A percentile compares a stretch with the other conserved stretches of the same genome.
phyloP scores from a whole-genome alignment of 1,140 invertebrate genomes.

The Drosophila lowei region DNA sequence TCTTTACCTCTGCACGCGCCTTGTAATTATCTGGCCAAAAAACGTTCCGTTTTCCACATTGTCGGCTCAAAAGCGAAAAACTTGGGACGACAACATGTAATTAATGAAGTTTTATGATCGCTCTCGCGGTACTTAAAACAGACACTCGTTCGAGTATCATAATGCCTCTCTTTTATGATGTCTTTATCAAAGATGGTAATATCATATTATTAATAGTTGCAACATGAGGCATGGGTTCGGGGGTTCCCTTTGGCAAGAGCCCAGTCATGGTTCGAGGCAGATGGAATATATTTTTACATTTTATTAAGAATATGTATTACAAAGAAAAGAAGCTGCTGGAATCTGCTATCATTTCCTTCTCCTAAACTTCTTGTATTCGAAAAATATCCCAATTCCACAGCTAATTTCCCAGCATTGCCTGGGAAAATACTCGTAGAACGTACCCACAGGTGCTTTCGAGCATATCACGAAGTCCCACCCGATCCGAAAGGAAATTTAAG shows the following conservation, averaged over 20 bases:
- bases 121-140: slow-evolving; percentile 26
- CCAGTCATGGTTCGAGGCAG: slow-evolving; percentile 51
- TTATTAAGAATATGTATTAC: not conserved
- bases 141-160: slow-evolving; percentile 36
- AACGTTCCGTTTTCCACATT: slow-evolving; percentile 19
- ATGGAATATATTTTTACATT: slow-evolving; percentile 10
- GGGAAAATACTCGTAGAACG: slow-evolving; percentile 9
- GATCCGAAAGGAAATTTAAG: slow-evolving; percentile 12
- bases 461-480: slow-evolving; percentile 24
- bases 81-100: slow-evolving; percentile 48
- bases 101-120: slow-evolving; percentile 67
- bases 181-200: slow-evolving; percentile 57
- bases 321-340: not conserved
- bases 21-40: slow-evolving; percentile 55
- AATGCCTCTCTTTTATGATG: slow-evolving; percentile 51
- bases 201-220: slow-evolving; percentile 32
- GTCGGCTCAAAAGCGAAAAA: slow-evolving; percentile 32
- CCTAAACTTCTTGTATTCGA: not conserved
- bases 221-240: slow-evolving; percentile 27
- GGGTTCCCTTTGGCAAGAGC: not conserved
- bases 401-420: slow-evolving; percentile 23
- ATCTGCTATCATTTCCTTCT: slow-evolving; percentile 3
- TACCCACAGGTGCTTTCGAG: slow-evolving; percentile 24
- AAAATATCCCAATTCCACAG: no score
- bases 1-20: slow-evolving; percentile 21